These are phyloP conservation scores for Luperina nickerlii DNA, from an alignment of 2,888 invertebrate species.

Conservation along the genomic window DNA sequence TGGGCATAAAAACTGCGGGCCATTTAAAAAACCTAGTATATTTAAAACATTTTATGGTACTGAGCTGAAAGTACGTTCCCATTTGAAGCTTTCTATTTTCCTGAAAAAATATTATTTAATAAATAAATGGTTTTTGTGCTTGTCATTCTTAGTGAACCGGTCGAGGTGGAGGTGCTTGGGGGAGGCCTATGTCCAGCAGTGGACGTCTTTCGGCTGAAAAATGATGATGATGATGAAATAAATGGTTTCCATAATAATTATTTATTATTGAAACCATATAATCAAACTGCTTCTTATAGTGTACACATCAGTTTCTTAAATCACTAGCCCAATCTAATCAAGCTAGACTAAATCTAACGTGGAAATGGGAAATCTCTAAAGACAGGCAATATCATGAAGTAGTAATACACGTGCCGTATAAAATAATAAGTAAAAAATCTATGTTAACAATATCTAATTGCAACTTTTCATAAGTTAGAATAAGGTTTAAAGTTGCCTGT, in stretches of 20 bases:
- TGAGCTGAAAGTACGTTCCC: neutral
- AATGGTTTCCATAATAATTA: neutral
- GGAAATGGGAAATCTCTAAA: slow-evolving; percentile 62
- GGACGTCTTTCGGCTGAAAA: no score
- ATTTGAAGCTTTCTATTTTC: neutral
- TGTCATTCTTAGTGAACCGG: no score
- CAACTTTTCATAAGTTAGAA: slow-evolving; percentile 41
- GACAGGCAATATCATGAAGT: slow-evolving; percentile 64
- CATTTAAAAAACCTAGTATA: no score
- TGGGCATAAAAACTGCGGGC: no score
- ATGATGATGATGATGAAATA: neutral
- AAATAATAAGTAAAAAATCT: slow-evolving; percentile 67
- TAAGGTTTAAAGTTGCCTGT: slow-evolving; percentile 65
- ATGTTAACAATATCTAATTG: slow-evolving; percentile 39
- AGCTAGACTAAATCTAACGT: slow-evolving; percentile 52
- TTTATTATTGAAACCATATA: neutral
- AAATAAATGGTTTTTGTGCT: neutral
- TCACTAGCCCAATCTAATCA: slow-evolving; percentile 40
- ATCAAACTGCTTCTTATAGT: neutral
- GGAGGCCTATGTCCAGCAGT: no score
- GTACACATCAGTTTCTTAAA: slow-evolving; percentile 33
- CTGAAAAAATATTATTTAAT: neutral
- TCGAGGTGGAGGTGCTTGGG: no score
- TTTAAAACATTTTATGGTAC: neutral
- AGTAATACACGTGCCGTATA: slow-evolving; percentile 60